A percentile compares a stretch with the other conserved stretches of the same genome.
Conservation (phyloP, 2,797 vertebrate genomes). For the Anguilla megastoma region DNA sequence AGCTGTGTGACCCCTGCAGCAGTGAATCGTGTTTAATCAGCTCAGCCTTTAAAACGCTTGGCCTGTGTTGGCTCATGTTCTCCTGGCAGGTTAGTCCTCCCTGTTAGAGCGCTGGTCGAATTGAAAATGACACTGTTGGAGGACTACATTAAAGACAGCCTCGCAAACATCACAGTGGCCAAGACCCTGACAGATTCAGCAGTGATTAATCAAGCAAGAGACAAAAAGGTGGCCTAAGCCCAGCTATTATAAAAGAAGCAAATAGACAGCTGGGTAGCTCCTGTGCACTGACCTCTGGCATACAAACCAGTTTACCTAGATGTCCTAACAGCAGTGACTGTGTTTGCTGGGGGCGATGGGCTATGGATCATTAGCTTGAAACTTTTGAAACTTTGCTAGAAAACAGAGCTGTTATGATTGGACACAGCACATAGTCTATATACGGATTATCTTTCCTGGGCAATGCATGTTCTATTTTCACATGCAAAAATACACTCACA, state of each 20-base stretch:
- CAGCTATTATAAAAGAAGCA: not conserved
- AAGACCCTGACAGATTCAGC: constrained; percentile 12
- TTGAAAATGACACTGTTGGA: constrained; percentile 16
- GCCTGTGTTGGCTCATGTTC: not conserved
- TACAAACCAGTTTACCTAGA: not conserved
- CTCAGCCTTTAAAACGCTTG: not conserved
- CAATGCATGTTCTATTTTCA: not conserved
- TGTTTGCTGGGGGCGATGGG: not conserved
- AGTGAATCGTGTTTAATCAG: constrained; percentile 14
- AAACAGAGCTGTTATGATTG: not conserved
- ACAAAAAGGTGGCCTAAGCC: not conserved
- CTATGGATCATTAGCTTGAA: not conserved
- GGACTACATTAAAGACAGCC: constrained; percentile 18
- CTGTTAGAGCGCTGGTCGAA: not conserved
- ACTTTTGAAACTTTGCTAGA: not conserved
- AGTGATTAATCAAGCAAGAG: not conserved
- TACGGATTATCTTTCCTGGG: not conserved
- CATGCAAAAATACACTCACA: not conserved
- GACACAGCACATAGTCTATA: not conserved
- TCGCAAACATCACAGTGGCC: constrained; percentile 10
- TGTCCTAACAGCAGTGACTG: not conserved
- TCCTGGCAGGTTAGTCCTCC: not conserved
- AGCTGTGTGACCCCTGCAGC: not conserved
- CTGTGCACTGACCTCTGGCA: not conserved
- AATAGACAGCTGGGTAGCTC: not conserved